phyloP scores from a whole-genome alignment of 2,797 vertebrate species.

The Neosalanx taihuensis region DNA sequence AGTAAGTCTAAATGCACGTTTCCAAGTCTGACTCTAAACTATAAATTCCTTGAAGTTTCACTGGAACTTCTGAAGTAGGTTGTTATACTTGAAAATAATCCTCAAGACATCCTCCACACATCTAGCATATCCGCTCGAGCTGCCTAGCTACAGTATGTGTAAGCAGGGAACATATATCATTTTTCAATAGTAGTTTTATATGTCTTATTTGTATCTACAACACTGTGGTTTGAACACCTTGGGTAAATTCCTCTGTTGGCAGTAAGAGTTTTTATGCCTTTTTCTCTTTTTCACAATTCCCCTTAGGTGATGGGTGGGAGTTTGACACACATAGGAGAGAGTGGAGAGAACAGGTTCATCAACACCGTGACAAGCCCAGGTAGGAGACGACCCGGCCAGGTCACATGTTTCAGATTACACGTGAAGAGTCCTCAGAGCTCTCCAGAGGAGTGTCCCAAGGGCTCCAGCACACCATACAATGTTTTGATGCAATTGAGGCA shows the following conservation, averaged over 20 bases:
- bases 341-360: slow-evolving; percentile 81
- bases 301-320: slow-evolving; percentile 90
- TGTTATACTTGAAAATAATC: too few species aligned
- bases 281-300: background rate
- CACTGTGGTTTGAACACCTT: background rate
- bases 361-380: slow-evolving; percentile 86
- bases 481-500: background rate
- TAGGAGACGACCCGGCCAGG: slow-evolving; percentile 49
- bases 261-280: background rate
- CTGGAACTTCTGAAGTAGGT: background rate
- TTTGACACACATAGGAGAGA: slow-evolving; percentile 75
- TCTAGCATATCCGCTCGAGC: too few species aligned
- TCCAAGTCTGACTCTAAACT: background rate
- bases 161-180: too few species aligned
- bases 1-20: slow-evolving; percentile 72
- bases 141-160: too few species aligned
- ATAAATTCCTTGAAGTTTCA: background rate
- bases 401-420: too few species aligned
- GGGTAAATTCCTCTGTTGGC: background rate
- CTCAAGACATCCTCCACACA: too few species aligned
- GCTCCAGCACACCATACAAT: background rate
- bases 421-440: too few species aligned
- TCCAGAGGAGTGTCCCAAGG: background rate
- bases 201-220: too few species aligned
- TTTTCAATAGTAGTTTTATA: too few species aligned